These are phyloP conservation scores for Tetrao urogallus DNA, from an alignment of 2,113 vertebrate species.

Conservation along the genomic window DNA sequence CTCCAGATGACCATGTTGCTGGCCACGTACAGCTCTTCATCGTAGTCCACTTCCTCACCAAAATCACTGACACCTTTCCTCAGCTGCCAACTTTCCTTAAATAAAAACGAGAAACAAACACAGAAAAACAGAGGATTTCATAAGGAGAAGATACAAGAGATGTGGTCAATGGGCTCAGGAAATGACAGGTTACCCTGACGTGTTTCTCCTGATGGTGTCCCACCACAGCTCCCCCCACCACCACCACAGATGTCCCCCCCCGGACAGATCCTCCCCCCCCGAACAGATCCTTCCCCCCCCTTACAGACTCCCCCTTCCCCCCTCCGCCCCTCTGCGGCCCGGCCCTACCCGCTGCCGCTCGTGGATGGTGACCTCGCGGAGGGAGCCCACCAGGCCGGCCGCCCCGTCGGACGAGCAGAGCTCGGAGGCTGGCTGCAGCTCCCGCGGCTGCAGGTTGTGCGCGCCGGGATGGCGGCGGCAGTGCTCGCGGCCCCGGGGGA, in stretches of 20 bases:
- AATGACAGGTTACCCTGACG: no score
- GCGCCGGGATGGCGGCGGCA: slow-evolving; percentile 96
- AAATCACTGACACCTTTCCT: slow-evolving; percentile 86
- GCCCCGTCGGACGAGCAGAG: slow-evolving; percentile 96
- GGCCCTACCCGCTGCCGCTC: slow-evolving; percentile 74
- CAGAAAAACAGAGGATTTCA: background rate
- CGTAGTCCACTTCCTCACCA: slow-evolving; percentile 87
- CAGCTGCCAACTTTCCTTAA: slow-evolving; percentile 92
- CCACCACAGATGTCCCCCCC: no score
- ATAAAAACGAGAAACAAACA: background rate
- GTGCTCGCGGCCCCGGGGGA: slow-evolving; percentile 95
- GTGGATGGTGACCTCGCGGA: slow-evolving; percentile 95
- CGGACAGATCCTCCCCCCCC: no score
- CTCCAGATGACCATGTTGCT: slow-evolving; percentile 97
- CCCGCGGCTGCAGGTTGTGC: slow-evolving; percentile 94
- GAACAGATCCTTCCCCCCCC: no score
- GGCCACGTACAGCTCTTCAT: slow-evolving; percentile 94
- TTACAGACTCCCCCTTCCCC: no score
- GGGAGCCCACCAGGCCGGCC: slow-evolving; percentile 92
- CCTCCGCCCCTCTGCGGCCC: no score
- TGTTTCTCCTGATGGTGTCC: no score
- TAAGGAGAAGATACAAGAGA: background rate
- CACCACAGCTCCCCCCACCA: no score
- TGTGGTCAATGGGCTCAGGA: no score
- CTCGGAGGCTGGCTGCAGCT: slow-evolving; percentile 96